Percentiles rank a stretch among this genome's conserved stretches.
Conservation (phyloP, 2,113 vertebrate species). For the Ranitomeya imitator region DNA sequence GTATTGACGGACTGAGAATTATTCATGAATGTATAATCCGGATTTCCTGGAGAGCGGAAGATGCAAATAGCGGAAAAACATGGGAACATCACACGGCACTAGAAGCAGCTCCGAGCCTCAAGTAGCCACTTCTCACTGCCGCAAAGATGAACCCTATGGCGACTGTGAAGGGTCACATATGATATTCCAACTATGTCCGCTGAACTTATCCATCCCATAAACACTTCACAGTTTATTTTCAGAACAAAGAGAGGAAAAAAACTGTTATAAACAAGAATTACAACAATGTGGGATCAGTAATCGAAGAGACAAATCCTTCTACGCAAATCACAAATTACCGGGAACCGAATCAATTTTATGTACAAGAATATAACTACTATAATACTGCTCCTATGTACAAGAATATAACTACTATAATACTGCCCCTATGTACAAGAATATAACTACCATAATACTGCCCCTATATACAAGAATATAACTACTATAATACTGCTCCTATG, state of each 20-base stretch:
- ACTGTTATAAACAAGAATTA: background rate
- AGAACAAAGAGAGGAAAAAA: constrained; percentile 1
- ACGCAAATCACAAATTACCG: background rate
- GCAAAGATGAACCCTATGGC: constrained; percentile 2
- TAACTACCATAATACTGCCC: background rate
- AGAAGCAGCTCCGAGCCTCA: background rate
- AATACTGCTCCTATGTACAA: no score
- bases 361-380: background rate
- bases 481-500: background rate
- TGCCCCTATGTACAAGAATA: no score
- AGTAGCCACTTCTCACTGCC: background rate
- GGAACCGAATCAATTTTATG: background rate
- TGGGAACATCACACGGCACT: background rate
- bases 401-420: no score
- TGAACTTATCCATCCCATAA: background rate
- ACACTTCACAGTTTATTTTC: background rate
- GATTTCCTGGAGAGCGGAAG: background rate
- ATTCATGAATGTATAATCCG: background rate
- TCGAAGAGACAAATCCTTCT: background rate
- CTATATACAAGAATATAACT: constrained; percentile 6
- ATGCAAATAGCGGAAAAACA: background rate
- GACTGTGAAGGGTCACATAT: background rate
- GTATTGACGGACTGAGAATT: background rate
- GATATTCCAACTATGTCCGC: background rate
- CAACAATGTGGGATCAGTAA: background rate